Evolutionary conservation across 2,888 invertebrate species (phyloP), one percentile per base, ranked within the genome.

Genomic region (Argyresthia goedartella): DNA sequence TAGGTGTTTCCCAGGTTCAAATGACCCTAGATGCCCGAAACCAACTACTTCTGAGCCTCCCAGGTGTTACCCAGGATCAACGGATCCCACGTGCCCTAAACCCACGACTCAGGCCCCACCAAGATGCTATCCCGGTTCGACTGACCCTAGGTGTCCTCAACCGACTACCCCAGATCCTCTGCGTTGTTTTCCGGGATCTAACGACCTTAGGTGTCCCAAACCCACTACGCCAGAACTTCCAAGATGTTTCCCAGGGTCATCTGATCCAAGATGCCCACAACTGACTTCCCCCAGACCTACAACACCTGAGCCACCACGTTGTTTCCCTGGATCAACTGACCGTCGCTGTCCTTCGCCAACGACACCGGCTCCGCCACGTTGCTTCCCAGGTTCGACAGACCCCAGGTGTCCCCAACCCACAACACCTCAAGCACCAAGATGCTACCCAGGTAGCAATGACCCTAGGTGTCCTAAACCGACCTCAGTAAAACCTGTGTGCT

Each of bases 1-100:
- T n/a, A 57, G 52, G 1, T 77, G 76, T 49, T 69, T 64, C 48
- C 72, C 71, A 1, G 72, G 74, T 10, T 62, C 63, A 16, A 61
- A 45, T 3, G 71, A 73, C 49, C 66, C 68, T 16, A 58, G 66
- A 50, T 69, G 71, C 49, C 68, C 67, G 9, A 58, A 49, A 63
- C 62, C 65, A 57, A 59, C 69, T 65, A 63, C 66, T 60, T 55
- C 67, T 56, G 57, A 63, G 61, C 59, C 67, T 66, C 67, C 59
- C 10, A 56, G 48, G 4, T 65, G 66, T 47, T 67, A 59, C 52
- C 78, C 79, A 10, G 77, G 76, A 48, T 73, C 76, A 0, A 61
- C 60, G 1, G 74, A 80, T 14, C 76, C 76, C 1, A 65, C 62
- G 15, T 84, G 85, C 56, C 75, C 65, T 16, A 65, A 59, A 33